Evolutionary conservation across 37 sponge, comb jelly and placozoan genomes (phyloP).

Genomic region (Aphrocallistes beatrix): DNA sequence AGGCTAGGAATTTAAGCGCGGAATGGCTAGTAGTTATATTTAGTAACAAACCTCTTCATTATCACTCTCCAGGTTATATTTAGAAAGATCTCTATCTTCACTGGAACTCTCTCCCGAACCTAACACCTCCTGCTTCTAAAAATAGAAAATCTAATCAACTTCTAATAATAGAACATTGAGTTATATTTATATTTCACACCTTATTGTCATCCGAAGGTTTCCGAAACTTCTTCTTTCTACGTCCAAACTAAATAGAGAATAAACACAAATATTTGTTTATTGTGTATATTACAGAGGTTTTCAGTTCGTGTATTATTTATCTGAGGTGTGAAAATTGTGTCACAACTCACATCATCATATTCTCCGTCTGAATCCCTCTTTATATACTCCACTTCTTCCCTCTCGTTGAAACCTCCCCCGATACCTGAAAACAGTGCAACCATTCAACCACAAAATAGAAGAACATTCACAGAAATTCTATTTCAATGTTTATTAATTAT

Average conservation of each 20-base stretch:
- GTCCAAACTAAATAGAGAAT: slow-evolving; percentile 53
- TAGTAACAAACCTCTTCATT: neutral
- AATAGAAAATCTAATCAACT: neutral
- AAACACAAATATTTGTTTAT: neutral
- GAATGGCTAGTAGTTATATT: neutral
- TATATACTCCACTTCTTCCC: slow-evolving; percentile 81
- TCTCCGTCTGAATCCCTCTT: slow-evolving; percentile 81
- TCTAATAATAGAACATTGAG: too few relatives aligned
- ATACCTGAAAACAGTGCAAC: slow-evolving; percentile 33
- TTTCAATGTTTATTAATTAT: too few relatives aligned
- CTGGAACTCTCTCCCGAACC: slow-evolving; percentile 25
- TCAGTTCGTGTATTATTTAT: neutral
- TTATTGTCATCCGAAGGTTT: neutral
- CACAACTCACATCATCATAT: slow-evolving; percentile 75
- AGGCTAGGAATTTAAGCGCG: neutral
- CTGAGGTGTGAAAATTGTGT: neutral
- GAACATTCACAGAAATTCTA: too few relatives aligned
- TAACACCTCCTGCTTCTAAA: slow-evolving; percentile 17
- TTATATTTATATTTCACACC: too few relatives aligned
- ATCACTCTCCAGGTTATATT: slow-evolving; percentile 22
- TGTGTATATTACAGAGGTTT: neutral
- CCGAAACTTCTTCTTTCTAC: slow-evolving; percentile 71
- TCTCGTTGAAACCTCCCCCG: slow-evolving; percentile 93
- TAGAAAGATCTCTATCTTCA: slow-evolving; percentile 29
- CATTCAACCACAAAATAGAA: too few relatives aligned